A percentile compares a stretch with the other conserved stretches of the same genome.
Evolutionary conservation across 2,797 vertebrate species (phyloP).

Genomic region (Muscicapa comitata): DNA sequence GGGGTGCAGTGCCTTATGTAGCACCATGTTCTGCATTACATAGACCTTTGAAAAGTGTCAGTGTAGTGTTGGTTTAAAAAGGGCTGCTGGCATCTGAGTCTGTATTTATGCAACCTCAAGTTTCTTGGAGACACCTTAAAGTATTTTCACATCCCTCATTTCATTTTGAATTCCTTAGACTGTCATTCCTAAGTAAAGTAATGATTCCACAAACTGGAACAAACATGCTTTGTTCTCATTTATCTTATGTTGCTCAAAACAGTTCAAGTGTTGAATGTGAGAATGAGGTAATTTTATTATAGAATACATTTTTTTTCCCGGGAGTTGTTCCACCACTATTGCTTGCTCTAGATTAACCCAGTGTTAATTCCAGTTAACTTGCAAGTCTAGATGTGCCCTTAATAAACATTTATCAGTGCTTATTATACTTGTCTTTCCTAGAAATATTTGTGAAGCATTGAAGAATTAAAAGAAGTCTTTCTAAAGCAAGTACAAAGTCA

Average conservation of each 20-base stretch:
- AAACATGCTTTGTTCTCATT: slow-evolving; percentile 21
- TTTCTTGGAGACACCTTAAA: neutral
- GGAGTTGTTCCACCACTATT: neutral
- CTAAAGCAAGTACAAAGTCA: slow-evolving; percentile 29
- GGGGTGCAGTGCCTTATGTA: neutral
- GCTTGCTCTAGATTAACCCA: neutral
- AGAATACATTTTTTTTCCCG: neutral
- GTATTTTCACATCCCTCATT: slow-evolving; percentile 18
- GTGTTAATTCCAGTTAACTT: slow-evolving; percentile 14
- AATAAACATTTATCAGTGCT: slow-evolving; percentile 4
- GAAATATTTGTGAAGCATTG: neutral
- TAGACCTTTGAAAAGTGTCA: neutral
- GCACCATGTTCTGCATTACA: neutral
- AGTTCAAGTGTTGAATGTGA: neutral
- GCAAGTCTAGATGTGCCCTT: neutral
- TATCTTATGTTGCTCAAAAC: slow-evolving; percentile 12
- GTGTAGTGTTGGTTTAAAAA: neutral
- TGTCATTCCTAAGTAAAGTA: slow-evolving; percentile 1
- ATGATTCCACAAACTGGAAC: neutral
- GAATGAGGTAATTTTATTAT: slow-evolving; percentile 7
- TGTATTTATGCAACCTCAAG: neutral
- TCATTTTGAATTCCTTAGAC: neutral
- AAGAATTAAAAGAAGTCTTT: slow-evolving; percentile 34
- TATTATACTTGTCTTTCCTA: neutral
- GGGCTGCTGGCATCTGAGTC: neutral